These are phyloP conservation scores for Orcinus orca DNA, from an alignment of 2,113 vertebrate genomes.

Conservation along the genomic window DNA sequence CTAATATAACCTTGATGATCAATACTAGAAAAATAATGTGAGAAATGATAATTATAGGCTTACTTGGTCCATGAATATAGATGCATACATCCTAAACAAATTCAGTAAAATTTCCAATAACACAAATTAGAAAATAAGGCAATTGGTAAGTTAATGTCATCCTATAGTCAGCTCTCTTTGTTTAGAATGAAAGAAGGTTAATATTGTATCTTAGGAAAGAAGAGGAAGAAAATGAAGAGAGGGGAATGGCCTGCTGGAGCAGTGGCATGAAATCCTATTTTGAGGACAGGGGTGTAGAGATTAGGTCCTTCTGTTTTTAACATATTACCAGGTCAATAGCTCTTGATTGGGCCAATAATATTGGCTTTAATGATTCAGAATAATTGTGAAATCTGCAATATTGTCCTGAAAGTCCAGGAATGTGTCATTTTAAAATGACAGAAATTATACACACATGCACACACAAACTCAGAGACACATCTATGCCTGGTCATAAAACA, in stretches of 20 bases:
- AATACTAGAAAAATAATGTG: neutral
- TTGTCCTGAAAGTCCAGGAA: neutral
- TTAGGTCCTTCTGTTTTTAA: neutral
- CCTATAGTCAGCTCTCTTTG: neutral
- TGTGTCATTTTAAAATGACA: neutral
- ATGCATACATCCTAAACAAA: neutral
- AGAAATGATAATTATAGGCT: neutral
- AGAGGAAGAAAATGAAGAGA: neutral
- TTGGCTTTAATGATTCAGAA: neutral
- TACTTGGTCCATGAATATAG: neutral
- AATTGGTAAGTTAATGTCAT: neutral
- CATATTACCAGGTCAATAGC: neutral
- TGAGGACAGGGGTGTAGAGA: neutral
- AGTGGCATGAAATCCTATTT: neutral
- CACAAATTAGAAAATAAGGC: neutral
- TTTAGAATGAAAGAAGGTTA: neutral
- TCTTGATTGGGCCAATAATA: neutral
- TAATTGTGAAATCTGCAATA: neutral
- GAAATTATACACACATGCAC: neutral
- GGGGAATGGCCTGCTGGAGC: neutral
- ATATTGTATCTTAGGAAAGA: neutral
- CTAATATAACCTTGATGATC: neutral
- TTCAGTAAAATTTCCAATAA: neutral
- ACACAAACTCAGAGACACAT: neutral
- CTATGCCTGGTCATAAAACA: neutral